Evolutionary conservation across 2,888 invertebrate genomes (phyloP).

Genomic region (Fabriciana adippe): DNA sequence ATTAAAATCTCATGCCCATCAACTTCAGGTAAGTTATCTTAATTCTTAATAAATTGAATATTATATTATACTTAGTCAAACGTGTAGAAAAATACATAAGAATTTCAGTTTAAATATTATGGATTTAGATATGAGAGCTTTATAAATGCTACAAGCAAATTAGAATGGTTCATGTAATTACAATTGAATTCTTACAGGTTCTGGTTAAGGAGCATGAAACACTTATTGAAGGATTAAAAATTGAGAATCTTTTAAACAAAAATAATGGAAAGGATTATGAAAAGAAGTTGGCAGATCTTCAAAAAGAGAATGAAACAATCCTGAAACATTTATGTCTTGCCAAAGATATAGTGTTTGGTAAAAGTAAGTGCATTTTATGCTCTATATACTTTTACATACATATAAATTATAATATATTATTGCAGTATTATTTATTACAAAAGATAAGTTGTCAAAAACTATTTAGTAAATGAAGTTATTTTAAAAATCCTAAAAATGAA

Average conservation of each 20-base stretch:
- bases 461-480: too few species aligned
- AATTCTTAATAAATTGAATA: background rate
- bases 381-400: too few species aligned
- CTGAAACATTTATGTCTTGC: conserved; percentile 47
- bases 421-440: conserved; percentile 1
- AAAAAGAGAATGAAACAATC: conserved; percentile 50
- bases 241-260: conserved; percentile 51
- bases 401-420: conserved; percentile 9
- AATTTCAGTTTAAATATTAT: too few species aligned
- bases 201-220: conserved; percentile 51
- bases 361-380: conserved; percentile 50
- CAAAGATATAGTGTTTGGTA: conserved; percentile 48
- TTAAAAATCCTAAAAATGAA: too few species aligned
- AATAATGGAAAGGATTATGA: conserved; percentile 39
- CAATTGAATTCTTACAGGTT: conserved; percentile 22
- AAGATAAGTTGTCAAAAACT: background rate
- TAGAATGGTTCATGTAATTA: background rate
- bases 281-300: conserved; percentile 42
- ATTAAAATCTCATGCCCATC: conserved; percentile 57
- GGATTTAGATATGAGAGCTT: too few species aligned
- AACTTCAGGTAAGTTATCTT: conserved; percentile 56
- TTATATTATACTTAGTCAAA: too few species aligned
- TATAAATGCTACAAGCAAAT: too few species aligned
- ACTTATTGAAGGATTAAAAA: conserved; percentile 49
- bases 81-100: too few species aligned